Evolutionary conservation across 2,888 invertebrate genomes (phyloP).

Genomic region (Cryptocheilus praepositus): DNA sequence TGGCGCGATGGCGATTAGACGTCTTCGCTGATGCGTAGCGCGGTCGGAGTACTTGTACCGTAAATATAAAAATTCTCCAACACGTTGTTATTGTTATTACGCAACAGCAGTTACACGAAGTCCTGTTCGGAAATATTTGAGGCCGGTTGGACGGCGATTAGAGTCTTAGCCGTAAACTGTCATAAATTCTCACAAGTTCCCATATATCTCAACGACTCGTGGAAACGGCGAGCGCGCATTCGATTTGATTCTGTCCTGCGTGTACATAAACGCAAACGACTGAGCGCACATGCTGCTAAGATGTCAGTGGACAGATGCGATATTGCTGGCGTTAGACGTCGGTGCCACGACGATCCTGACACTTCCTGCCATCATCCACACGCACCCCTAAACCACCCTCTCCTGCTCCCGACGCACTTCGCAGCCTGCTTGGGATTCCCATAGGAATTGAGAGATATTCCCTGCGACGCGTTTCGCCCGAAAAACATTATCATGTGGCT

Average conservation of each 20-base stretch:
- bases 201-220: no score
- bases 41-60: no score
- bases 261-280: conserved; percentile 42
- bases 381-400: conserved; percentile 5
- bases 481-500: conserved; percentile 58
- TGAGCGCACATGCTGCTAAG: conserved; percentile 63
- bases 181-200: no score
- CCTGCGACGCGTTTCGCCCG: conserved; percentile 30
- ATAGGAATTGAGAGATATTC: conserved; percentile 53
- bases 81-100: no score
- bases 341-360: conserved; percentile 56
- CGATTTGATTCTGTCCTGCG: not conserved
- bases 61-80: no score
- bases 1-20: no score
- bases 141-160: no score
- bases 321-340: conserved; percentile 62
- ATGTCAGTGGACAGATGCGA: conserved; percentile 70
- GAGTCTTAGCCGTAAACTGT: no score
- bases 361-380: conserved; percentile 56
- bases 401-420: conserved; percentile 21
- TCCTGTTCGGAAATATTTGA: no score
- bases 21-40: no score
- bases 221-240: no score
- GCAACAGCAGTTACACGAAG: no score
- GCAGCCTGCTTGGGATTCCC: conserved; percentile 52